Percentiles rank a stretch among this genome's conserved stretches.
These are phyloP conservation scores for Pterophyllum scalare DNA, from an alignment of 2,113 vertebrate species.

Conservation along the genomic window DNA sequence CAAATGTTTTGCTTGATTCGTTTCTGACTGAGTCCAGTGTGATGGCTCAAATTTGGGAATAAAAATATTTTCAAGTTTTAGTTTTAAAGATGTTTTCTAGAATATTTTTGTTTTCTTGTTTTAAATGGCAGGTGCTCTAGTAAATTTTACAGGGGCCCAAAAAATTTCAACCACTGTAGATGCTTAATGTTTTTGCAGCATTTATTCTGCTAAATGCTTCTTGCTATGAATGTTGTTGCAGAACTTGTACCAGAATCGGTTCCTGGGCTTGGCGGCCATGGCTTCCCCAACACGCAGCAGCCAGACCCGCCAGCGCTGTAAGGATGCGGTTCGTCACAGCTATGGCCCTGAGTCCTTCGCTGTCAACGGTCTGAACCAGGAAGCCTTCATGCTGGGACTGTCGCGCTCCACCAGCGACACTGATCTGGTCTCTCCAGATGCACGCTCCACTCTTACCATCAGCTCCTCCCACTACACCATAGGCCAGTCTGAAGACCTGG, in stretches of 20 bases:
- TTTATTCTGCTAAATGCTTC: not conserved
- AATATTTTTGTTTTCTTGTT: not conserved
- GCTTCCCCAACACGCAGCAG: conserved; percentile 92
- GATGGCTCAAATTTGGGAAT: too few species aligned
- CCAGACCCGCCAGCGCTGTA: conserved; percentile 90
- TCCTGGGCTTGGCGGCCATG: conserved; percentile 96
- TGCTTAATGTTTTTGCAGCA: not conserved
- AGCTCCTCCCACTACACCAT: conserved; percentile 92
- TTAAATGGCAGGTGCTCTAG: not conserved
- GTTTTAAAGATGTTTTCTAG: too few species aligned
- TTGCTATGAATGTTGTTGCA: conserved; percentile 60
- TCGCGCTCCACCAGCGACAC: conserved; percentile 95
- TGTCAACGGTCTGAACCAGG: conserved; percentile 83
- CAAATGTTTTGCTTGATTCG: too few species aligned
- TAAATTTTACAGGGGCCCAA: not conserved
- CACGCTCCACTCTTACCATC: conserved; percentile 93
- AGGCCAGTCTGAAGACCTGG: conserved; percentile 89
- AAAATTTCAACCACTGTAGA: not conserved
- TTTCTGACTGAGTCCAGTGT: too few species aligned
- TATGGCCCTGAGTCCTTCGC: conserved; percentile 88
- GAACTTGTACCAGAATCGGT: conserved; percentile 99
- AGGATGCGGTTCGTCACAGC: conserved; percentile 88
- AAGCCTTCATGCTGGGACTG: conserved; percentile 80
- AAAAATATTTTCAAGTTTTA: too few species aligned
- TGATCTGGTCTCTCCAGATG: conserved; percentile 91